Base-by-base conservation (phyloP, 2,797 vertebrate genomes). In the Capromys pilorides region DNA sequence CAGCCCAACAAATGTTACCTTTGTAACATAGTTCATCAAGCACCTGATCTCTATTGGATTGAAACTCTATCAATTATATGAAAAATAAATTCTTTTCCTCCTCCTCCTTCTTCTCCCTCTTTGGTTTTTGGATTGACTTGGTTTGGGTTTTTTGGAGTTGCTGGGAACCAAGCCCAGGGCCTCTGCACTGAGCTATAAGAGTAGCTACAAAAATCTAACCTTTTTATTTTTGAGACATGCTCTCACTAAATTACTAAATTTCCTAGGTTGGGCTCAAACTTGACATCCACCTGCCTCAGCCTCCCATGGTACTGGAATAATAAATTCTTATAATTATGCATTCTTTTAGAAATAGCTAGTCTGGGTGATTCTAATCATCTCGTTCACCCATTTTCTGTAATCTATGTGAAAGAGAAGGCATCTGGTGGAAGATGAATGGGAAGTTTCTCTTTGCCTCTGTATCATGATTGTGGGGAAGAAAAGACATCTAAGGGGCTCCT, bases 21-120 rank as follows among this genome's bases (percentile, higher is more conserved):
- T 91, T 62, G 62, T 90, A 67, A 75, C 10, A n/a, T 39, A 93
- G 73, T 59, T 90, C 80, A 45, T 57, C 66, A 49, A 81, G 73
- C 36, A 62, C 3, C 12, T 78, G 22, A 78, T 24, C 33, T 4
- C 81, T 45, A 69, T 71, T 82, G 83, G 31, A 71, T 88, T 87
- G 69, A 62, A 71, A 36, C 57, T 49, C 26, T 83, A 54, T 45
- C 54, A 51, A 59, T 49, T 62, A 22, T 36, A 45, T 24, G 31
- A 49, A 14, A 28, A 75, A 16, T 18, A 79, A n/a, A 6, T 41
- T 24, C 4, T 73, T 73, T 22, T 73, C 69, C 19, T 39, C 18
- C 36, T 39, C 36, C 21, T 73, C 14, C 33, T 36, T 12, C 19
- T 24, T 24, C n/a, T 36, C 2, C 36, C 26, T 64, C 62, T 64